These are phyloP conservation scores for Allophyes oxyacanthae DNA, from an alignment of 2,888 invertebrate genomes.

Conservation along the genomic window DNA sequence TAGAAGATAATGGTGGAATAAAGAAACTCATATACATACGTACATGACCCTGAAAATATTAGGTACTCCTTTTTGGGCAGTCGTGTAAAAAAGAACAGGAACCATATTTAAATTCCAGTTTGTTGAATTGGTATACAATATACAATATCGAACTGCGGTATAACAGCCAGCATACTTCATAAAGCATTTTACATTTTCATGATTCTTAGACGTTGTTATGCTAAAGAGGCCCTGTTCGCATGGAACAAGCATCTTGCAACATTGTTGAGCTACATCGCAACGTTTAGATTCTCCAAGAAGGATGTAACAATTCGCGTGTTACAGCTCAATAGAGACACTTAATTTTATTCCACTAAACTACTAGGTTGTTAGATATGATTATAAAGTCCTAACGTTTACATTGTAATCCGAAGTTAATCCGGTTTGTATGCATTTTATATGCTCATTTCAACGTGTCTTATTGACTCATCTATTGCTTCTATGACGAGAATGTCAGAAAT, in stretches of 20 bases:
- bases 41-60: too few species aligned
- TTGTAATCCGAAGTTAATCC: constrained; percentile 46
- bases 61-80: too few species aligned
- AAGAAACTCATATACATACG: too few species aligned
- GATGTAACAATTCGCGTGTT: constrained; percentile 39
- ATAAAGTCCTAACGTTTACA: constrained; percentile 49
- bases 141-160: constrained; percentile 20
- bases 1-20: too few species aligned
- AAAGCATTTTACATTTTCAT: constrained; percentile 49
- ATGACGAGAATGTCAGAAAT: constrained; percentile 19
- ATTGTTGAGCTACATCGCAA: constrained; percentile 46
- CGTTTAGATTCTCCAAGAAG: constrained; percentile 33
- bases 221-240: constrained; percentile 42
- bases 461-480: constrained; percentile 5
- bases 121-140: constrained; percentile 26
- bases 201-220: constrained; percentile 45
- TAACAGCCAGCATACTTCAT: constrained; percentile 33
- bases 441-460: constrained; percentile 30
- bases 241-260: constrained; percentile 47
- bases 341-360: constrained; percentile 51
- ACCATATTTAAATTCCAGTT: constrained; percentile 9
- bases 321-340: constrained; percentile 47
- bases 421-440: constrained; percentile 25
- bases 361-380: constrained; percentile 40
- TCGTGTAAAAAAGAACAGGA: too few species aligned